Evolutionary conservation across 2,888 invertebrate genomes (phyloP).

Genomic region (Cryptophagus acutangulus): DNA sequence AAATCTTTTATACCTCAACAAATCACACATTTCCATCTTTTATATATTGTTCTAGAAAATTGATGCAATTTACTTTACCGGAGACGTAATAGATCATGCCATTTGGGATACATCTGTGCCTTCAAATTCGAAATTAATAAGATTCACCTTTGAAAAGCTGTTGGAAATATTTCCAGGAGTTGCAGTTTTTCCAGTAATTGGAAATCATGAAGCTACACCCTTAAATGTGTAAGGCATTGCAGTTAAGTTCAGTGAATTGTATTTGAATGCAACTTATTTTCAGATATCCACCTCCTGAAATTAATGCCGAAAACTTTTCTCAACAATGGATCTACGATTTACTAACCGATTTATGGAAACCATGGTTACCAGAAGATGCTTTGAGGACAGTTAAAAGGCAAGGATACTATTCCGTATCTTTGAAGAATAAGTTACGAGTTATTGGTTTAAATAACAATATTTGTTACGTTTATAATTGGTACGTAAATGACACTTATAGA

Average conservation of each 20-base stretch:
- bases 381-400: slow-evolving; percentile 56
- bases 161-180: slow-evolving; percentile 47
- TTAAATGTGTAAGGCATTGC: slow-evolving; percentile 44
- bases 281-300: slow-evolving; percentile 31
- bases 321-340: slow-evolving; percentile 72
- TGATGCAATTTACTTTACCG: slow-evolving; percentile 71
- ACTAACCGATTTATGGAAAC: slow-evolving; percentile 62
- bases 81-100: slow-evolving; percentile 78
- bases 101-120: slow-evolving; percentile 73
- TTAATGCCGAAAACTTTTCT: slow-evolving; percentile 41
- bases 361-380: slow-evolving; percentile 61
- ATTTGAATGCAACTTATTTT: slow-evolving; percentile 11
- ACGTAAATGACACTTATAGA: slow-evolving; percentile 31
- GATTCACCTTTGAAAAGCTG: slow-evolving; percentile 47
- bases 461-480: slow-evolving; percentile 70
- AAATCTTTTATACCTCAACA: neutral
- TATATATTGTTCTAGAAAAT: slow-evolving; percentile 26
- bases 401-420: slow-evolving; percentile 69
- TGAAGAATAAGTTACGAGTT: slow-evolving; percentile 63
- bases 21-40: slow-evolving; percentile 1
- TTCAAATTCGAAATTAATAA: slow-evolving; percentile 56
- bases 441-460: slow-evolving; percentile 77
- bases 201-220: slow-evolving; percentile 67
- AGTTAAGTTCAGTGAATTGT: slow-evolving; percentile 19
- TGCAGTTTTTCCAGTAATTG: slow-evolving; percentile 55